These are phyloP conservation scores for Phoeniculus purpureus DNA, from an alignment of 2,797 vertebrate genomes.

Conservation along the genomic window DNA sequence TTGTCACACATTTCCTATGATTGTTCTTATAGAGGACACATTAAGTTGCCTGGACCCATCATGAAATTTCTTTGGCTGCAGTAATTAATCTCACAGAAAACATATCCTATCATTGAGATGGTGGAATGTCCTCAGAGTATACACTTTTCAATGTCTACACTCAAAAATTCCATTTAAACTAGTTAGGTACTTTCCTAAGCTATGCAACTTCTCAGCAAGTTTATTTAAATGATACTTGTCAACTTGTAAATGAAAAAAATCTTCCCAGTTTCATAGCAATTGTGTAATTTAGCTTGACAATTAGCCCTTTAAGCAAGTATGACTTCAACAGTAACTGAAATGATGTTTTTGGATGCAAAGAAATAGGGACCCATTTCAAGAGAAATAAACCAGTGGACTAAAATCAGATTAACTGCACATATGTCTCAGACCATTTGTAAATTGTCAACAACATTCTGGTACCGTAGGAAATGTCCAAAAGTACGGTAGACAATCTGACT, in stretches of 20 bases:
- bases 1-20: neutral
- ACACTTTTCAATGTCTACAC: neutral
- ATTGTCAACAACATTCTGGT: neutral
- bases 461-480: neutral
- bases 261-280: neutral
- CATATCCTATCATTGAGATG: neutral
- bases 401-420: slow-evolving; percentile 18
- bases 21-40: neutral
- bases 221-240: neutral
- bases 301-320: slow-evolving; percentile 25
- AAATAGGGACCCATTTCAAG: neutral
- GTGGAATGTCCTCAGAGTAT: neutral
- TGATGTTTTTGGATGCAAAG: neutral
- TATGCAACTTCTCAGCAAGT: neutral
- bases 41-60: neutral
- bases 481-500: neutral
- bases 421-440: slow-evolving; percentile 16
- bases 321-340: neutral
- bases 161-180: neutral
- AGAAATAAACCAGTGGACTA: slow-evolving; percentile 25
- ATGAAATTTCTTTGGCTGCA: slow-evolving; percentile 17
- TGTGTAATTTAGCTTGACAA: neutral
- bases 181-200: neutral
- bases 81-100: slow-evolving; percentile 15
- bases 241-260: neutral